Evolutionary conservation across 2,888 invertebrate genomes (phyloP).

Genomic region (Pandemis cinnamomeana): DNA sequence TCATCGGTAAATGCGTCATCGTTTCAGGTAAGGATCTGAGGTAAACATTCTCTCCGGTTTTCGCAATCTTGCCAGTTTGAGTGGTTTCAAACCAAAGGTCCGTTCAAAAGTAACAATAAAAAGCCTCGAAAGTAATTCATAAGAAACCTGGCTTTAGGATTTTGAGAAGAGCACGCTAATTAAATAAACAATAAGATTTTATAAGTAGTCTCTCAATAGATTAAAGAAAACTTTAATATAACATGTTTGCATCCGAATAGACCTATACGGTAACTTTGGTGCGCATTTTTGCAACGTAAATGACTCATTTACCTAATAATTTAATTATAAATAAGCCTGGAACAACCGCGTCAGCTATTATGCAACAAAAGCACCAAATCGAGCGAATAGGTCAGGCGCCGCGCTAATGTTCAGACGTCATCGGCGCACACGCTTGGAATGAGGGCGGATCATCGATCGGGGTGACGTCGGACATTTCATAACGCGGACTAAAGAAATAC

Average conservation of each 20-base stretch:
- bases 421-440: conserved; percentile 61
- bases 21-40: too few species aligned
- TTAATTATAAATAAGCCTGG: conserved; percentile 26
- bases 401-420: conserved; percentile 57
- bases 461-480: conserved; percentile 61
- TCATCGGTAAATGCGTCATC: too few species aligned
- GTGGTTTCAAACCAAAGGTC: too few species aligned
- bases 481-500: conserved; percentile 53
- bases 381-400: conserved; percentile 59
- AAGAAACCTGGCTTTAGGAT: background rate
- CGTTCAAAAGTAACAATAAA: too few species aligned
- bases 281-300: background rate
- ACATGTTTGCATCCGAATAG: too few species aligned
- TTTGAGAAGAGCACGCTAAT: background rate
- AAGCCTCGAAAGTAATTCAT: too few species aligned
- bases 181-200: too few species aligned
- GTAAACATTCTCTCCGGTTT: too few species aligned
- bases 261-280: too few species aligned
- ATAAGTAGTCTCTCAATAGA: too few species aligned
- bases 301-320: background rate
- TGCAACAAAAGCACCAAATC: conserved; percentile 60
- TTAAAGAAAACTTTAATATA: too few species aligned
- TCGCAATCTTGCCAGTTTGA: too few species aligned
- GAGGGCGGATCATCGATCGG: conserved; percentile 58
- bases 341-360: conserved; percentile 55